Evolutionary conservation across 2,113 vertebrate species (phyloP).

Genomic region (Ceyx cyanopectus): DNA sequence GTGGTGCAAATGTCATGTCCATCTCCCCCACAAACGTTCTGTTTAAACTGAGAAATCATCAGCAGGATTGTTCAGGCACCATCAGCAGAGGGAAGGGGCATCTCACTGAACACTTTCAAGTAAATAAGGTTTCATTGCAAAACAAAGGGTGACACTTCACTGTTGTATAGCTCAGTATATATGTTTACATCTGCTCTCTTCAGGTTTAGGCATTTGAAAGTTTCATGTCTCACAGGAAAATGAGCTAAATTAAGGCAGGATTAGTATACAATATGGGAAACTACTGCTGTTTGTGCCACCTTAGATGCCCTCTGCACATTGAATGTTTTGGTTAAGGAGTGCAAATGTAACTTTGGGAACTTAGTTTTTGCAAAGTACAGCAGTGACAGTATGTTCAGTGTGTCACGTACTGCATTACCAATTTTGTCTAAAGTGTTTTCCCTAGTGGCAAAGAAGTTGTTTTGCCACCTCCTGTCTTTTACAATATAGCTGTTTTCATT

Average conservation of each 20-base stretch:
- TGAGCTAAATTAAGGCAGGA: neutral
- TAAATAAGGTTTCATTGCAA: neutral
- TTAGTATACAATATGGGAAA: neutral
- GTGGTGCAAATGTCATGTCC: neutral
- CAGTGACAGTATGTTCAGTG: neutral
- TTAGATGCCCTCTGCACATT: neutral
- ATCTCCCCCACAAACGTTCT: neutral
- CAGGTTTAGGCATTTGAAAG: neutral
- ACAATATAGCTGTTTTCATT: constrained; percentile 47
- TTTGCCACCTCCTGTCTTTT: neutral
- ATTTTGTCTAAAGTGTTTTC: neutral
- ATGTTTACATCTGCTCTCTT: neutral
- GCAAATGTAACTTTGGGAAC: neutral
- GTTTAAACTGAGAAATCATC: neutral
- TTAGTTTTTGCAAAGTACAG: neutral
- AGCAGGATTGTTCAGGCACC: neutral
- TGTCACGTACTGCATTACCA: constrained; percentile 28
- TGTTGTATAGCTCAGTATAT: neutral
- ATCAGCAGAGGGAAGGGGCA: neutral
- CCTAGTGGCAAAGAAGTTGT: neutral
- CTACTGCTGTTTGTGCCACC: neutral
- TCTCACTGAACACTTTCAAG: neutral
- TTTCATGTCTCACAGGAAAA: neutral
- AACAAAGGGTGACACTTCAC: neutral
- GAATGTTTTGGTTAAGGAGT: neutral